A percentile compares a stretch with the other conserved stretches of the same genome.
Evolutionary conservation across 2,797 vertebrate species (phyloP).

Genomic region (Centroberyx gerrardi): DNA sequence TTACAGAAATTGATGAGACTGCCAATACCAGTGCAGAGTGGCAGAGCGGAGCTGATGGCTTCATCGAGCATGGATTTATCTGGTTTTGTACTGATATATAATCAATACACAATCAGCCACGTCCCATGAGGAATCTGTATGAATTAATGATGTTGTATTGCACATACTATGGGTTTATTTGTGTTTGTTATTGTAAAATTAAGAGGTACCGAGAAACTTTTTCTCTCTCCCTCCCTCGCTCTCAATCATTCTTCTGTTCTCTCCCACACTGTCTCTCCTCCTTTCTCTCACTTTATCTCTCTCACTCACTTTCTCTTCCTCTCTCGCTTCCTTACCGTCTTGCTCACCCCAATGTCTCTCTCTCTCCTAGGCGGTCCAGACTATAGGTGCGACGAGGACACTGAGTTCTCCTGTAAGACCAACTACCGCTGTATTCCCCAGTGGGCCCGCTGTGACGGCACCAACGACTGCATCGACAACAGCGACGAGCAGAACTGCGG

Average conservation of each 20-base stretch:
- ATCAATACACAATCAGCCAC: slow-evolving; percentile 23
- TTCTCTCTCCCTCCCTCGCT: not conserved
- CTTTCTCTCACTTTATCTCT: not conserved
- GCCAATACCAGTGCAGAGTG: too few species aligned
- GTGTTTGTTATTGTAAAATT: too few species aligned
- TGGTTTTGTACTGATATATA: slow-evolving; percentile 22
- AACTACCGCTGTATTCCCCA: slow-evolving; percentile 84
- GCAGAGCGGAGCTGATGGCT: slow-evolving; percentile 28
- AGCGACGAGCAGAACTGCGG: slow-evolving; percentile 83
- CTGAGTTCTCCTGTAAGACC: slow-evolving; percentile 82
- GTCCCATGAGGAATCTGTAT: slow-evolving; percentile 1
- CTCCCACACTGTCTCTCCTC: slow-evolving; percentile 12
- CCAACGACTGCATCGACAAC: slow-evolving; percentile 83
- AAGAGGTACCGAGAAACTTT: slow-evolving; percentile 2
- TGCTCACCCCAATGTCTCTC: too few species aligned
- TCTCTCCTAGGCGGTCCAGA: slow-evolving; percentile 73
- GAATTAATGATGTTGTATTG: too few species aligned
- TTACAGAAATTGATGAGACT: too few species aligned
- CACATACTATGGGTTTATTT: too few species aligned
- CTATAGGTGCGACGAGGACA: slow-evolving; percentile 79
- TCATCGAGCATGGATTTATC: slow-evolving; percentile 30
- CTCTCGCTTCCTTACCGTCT: slow-evolving; percentile 17
- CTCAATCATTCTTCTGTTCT: not conserved
- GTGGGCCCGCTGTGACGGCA: slow-evolving; percentile 82
- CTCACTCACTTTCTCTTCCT: slow-evolving; percentile 1